phyloP scores from a whole-genome alignment of 1,140 invertebrate genomes.

The Polyergus mexicanus region DNA sequence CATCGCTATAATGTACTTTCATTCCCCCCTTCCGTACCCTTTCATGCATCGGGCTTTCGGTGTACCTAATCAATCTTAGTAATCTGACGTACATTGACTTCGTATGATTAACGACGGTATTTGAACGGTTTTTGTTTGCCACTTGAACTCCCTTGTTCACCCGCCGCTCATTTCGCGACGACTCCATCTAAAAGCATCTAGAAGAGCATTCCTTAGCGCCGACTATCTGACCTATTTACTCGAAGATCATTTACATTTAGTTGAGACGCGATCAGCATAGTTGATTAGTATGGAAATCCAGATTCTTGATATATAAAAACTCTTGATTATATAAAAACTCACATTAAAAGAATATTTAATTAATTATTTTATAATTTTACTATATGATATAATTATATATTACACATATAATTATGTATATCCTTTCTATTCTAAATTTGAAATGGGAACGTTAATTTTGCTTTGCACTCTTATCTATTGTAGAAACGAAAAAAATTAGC shows the following conservation, averaged over 20 bases:
- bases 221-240: constrained; percentile 61
- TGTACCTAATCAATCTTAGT: constrained; percentile 56
- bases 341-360: too few species aligned
- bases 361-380: too few species aligned
- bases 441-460: not conserved
- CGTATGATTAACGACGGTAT: constrained; percentile 49
- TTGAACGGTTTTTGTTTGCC: constrained; percentile 39
- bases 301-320: constrained; percentile 35
- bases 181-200: constrained; percentile 48
- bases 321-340: not conserved
- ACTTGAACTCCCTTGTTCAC: constrained; percentile 18
- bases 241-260: not conserved
- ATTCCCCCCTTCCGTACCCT: constrained; percentile 19
- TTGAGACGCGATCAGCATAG: not conserved
- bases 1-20: constrained; percentile 31
- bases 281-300: constrained; percentile 22
- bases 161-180: constrained; percentile 12
- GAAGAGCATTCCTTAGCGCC: constrained; percentile 3
- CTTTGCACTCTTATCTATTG: not conserved
- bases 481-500: not conserved
- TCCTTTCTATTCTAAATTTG: not conserved
- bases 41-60: constrained; percentile 50
- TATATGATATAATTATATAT: too few species aligned
- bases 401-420: too few species aligned
- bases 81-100: constrained; percentile 62